Conservation (phyloP, 2,888 invertebrate genomes). For the Spialia ferax region DNA sequence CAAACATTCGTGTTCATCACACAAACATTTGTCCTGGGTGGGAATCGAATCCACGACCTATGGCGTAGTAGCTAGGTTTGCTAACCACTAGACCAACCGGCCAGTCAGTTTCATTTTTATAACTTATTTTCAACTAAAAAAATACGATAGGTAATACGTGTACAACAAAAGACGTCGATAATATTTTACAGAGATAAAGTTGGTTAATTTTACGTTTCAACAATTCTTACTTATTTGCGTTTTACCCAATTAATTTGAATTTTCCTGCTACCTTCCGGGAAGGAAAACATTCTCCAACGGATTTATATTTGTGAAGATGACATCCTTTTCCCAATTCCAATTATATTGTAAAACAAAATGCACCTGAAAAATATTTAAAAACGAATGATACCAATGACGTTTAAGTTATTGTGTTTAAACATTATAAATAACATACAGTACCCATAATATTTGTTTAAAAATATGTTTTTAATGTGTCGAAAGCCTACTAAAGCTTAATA, state of each 20-base stretch:
- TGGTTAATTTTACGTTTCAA: background rate
- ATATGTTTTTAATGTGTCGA: background rate
- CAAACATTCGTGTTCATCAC: too few relatives aligned
- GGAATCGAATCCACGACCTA: too few relatives aligned
- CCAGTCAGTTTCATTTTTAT: too few relatives aligned
- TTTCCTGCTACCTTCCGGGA: background rate
- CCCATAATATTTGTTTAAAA: too few relatives aligned
- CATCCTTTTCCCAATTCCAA: background rate
- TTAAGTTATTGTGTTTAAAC: too few relatives aligned
- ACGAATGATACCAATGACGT: background rate
- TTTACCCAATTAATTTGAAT: constrained; percentile 11
- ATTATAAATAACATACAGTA: too few relatives aligned
- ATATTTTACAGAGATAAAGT: background rate
- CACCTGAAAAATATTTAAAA: constrained; percentile 5
- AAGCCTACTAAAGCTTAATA: background rate
- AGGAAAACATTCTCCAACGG: background rate
- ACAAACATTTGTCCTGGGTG: too few relatives aligned
- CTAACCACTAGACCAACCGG: too few relatives aligned
- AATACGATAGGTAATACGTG: too few relatives aligned
- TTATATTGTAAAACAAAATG: background rate
- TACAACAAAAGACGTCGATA: too few relatives aligned
- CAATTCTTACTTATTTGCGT: constrained; percentile 15
- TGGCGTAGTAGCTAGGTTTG: too few relatives aligned
- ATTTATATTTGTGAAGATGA: background rate
- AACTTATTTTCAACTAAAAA: background rate